Conservation (phyloP, 2,797 vertebrate species). For the Schizopygopsis malacanthus region DNA sequence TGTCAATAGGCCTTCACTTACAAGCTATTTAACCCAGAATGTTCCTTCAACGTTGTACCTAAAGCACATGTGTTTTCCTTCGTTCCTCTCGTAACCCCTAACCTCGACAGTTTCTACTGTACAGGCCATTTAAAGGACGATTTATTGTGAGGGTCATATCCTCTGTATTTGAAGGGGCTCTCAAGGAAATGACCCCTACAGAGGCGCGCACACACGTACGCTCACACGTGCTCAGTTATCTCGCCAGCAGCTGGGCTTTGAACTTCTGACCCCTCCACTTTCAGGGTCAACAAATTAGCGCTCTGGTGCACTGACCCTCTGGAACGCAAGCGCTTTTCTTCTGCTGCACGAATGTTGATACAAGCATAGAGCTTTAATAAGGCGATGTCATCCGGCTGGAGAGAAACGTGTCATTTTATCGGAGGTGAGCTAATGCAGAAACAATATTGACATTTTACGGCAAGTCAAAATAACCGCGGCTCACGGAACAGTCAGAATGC, state of each 20-base stretch:
- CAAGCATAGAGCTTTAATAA: conserved; percentile 62
- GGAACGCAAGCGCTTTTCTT: conserved; percentile 56
- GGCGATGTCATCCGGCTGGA: conserved; percentile 61
- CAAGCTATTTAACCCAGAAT: conserved; percentile 8
- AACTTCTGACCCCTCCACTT: conserved; percentile 67
- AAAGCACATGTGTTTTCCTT: conserved; percentile 43
- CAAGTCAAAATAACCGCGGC: conserved; percentile 60
- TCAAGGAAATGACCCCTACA: conserved; percentile 62
- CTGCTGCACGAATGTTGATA: conserved; percentile 62
- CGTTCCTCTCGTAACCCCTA: conserved; percentile 51
- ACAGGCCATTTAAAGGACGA: conserved; percentile 62
- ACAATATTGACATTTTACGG: conserved; percentile 66
- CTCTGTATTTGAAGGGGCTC: conserved; percentile 55
- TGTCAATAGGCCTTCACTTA: conserved; percentile 8
- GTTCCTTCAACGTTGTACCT: neutral
- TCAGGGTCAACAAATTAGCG: conserved; percentile 70
- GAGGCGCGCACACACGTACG: conserved; percentile 45
- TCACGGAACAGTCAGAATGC: conserved; percentile 36
- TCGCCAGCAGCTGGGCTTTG: conserved; percentile 67
- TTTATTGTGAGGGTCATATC: conserved; percentile 62
- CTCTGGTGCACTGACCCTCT: conserved; percentile 64
- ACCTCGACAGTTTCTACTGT: conserved; percentile 56
- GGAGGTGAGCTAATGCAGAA: conserved; percentile 66
- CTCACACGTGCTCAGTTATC: conserved; percentile 42
- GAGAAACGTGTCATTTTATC: conserved; percentile 62